Conservation (phyloP, 1,140 invertebrate species). For the Bursaphelenchus mucronatus region DNA sequence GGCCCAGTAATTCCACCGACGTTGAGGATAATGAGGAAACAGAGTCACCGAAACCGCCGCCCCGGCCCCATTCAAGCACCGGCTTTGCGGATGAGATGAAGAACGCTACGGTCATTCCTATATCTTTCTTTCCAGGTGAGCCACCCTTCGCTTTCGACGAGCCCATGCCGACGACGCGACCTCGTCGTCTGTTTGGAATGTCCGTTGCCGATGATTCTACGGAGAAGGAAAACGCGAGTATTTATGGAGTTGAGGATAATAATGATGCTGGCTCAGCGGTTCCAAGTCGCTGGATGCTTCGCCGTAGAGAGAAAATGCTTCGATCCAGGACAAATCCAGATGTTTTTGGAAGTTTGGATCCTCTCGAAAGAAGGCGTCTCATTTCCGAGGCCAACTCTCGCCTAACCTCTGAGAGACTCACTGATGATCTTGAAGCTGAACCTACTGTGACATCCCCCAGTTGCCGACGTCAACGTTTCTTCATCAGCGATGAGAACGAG, state of each 20-base stretch:
- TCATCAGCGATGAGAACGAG: conserved; percentile 14
- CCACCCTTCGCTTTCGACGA: too few relatives aligned
- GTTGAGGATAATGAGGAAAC: too few relatives aligned
- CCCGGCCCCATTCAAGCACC: background rate
- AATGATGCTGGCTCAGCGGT: too few relatives aligned
- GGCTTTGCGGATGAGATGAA: conserved; percentile 1
- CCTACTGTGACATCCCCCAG: too few relatives aligned
- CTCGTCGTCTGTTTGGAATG: too few relatives aligned
- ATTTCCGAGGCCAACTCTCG: background rate
- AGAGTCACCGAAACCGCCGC: too few relatives aligned
- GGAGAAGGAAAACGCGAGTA: too few relatives aligned
- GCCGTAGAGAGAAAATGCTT: conserved; percentile 39
- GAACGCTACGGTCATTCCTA: conserved; percentile 21
- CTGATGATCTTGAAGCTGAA: background rate
- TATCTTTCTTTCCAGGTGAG: conserved; percentile 36
- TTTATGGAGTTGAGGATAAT: too few relatives aligned
- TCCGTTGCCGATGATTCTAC: too few relatives aligned
- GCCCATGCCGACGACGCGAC: too few relatives aligned
- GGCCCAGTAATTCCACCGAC: too few relatives aligned
- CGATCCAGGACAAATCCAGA: conserved; percentile 53
- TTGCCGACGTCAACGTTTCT: too few relatives aligned
- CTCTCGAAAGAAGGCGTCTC: background rate
- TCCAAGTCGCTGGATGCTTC: conserved; percentile 24
- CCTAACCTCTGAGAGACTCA: conserved; percentile 15
- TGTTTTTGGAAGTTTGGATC: conserved; percentile 19